Conservation (phyloP, 2,113 vertebrate species). For the Epinephelus moara region DNA sequence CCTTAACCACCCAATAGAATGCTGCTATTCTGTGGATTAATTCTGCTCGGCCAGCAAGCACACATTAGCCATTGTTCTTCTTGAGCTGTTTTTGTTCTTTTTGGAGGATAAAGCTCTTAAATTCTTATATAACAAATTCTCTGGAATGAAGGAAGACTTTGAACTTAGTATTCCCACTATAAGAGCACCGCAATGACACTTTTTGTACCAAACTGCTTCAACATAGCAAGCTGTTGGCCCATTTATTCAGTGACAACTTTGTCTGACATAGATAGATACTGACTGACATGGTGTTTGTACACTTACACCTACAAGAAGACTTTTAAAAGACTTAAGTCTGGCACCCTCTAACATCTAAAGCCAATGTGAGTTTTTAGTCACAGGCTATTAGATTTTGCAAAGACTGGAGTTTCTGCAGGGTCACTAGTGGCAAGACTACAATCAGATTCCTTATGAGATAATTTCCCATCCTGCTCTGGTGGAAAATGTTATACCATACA, state of each 20-base stretch:
- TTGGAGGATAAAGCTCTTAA: conserved; percentile 63
- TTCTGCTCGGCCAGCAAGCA: conserved; percentile 49
- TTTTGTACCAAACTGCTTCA: neutral
- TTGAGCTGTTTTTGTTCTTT: conserved; percentile 74
- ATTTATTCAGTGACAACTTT: neutral
- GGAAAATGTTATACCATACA: no score
- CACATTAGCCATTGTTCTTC: conserved; percentile 77
- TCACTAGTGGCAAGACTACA: no score
- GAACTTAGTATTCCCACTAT: conserved; percentile 11
- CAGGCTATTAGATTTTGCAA: no score
- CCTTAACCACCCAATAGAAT: conserved; percentile 63
- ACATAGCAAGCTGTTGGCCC: neutral
- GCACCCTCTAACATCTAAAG: no score
- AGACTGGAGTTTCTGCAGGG: no score
- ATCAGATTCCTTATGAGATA: no score
- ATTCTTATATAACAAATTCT: conserved; percentile 68
- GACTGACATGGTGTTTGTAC: neutral
- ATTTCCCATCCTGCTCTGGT: no score
- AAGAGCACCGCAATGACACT: neutral
- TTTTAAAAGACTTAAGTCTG: no score
- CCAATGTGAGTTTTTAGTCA: no score
- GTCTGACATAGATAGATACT: neutral
- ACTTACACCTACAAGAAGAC: neutral
- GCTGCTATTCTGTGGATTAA: conserved; percentile 59
- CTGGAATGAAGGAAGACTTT: conserved; percentile 35